phyloP scores from a whole-genome alignment of 2,888 invertebrate species.

The Drosophila kanekoi region DNA sequence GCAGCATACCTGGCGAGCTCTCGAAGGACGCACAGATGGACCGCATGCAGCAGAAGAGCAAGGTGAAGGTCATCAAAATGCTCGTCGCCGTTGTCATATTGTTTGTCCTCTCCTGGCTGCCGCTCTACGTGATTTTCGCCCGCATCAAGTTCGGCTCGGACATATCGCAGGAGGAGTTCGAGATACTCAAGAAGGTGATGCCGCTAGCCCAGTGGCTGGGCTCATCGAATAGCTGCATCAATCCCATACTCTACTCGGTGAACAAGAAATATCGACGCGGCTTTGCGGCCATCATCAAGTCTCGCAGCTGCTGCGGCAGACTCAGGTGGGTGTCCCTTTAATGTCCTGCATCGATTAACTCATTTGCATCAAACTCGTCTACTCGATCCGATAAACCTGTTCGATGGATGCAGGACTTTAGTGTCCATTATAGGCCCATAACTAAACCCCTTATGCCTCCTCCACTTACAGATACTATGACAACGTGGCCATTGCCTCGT shows the following conservation, averaged over 20 bases:
- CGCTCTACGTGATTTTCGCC: constrained; percentile 95
- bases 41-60: constrained; percentile 96
- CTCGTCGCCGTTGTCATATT: constrained; percentile 95
- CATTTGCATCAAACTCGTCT: too few species aligned
- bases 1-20: constrained; percentile 93
- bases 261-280: constrained; percentile 97
- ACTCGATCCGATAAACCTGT: too few species aligned
- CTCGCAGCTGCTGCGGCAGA: constrained; percentile 93
- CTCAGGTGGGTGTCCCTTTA: constrained; percentile 86
- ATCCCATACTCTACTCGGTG: constrained; percentile 97
- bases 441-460: not conserved
- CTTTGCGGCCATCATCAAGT: constrained; percentile 94
- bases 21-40: constrained; percentile 96
- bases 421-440: too few species aligned
- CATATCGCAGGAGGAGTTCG: constrained; percentile 91
- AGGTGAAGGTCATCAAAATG: constrained; percentile 98
- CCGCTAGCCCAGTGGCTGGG: constrained; percentile 97
- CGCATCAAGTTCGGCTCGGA: constrained; percentile 92
- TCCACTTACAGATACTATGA: constrained; percentile 88
- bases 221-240: constrained; percentile 97
- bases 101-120: constrained; percentile 97
- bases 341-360: too few species aligned
- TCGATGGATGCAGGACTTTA: too few species aligned
- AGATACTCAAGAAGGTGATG: constrained; percentile 91
- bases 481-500: constrained; percentile 93